Evolutionary conservation across 1,140 invertebrate genomes (phyloP), one percentile per base, ranked within the genome.

Genomic region (Drosophila pseudoananassae): DNA sequence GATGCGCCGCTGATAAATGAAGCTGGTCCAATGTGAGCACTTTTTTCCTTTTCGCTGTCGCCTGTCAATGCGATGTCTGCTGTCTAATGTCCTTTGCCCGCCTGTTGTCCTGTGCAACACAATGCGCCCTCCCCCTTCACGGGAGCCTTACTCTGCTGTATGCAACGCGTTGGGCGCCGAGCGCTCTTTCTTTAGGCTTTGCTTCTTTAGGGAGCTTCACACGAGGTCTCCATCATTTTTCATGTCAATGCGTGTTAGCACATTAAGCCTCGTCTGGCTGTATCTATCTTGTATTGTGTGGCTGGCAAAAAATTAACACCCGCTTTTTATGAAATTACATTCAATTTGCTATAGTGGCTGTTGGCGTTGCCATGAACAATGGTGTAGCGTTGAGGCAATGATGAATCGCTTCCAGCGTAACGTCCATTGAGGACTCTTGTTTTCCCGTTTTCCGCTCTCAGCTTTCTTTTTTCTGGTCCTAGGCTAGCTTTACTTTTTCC

Each of bases 261-360:
- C 83, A 87, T 87, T 87, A 82, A 87, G 82, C 82, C 74, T 70
- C 61, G 78, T 69, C 58, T 46, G 53, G 36, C 50, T 78, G 55
- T 61, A 68, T 65, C 68, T 74, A 68, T 73, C 61, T 59, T 76
- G 61, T 69, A 69, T 53, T 69, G 56, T 76, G 56, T 47, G 47
- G 43, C 64, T 54, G 55, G 76, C 57, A 87, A 87, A 85, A 87
- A 87, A 87, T 88, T 88, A 87, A 87, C 83, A 83, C 83, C 68
- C 78, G 78, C 83, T 87, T 88, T 88, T 87, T 88, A 88, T 87
- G 78, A 88, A 88, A 88, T 88, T 87, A 87, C 78, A 88, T 88
- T 87, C 78, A 87, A 87, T 87, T 87, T 87, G 83, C 84, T 87
- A 75, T 88, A 78, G 78, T 74, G 65, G 60, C 56, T 60, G 47